Evolutionary conservation across 2,113 vertebrate genomes (phyloP).

Genomic region (Limanda limanda): DNA sequence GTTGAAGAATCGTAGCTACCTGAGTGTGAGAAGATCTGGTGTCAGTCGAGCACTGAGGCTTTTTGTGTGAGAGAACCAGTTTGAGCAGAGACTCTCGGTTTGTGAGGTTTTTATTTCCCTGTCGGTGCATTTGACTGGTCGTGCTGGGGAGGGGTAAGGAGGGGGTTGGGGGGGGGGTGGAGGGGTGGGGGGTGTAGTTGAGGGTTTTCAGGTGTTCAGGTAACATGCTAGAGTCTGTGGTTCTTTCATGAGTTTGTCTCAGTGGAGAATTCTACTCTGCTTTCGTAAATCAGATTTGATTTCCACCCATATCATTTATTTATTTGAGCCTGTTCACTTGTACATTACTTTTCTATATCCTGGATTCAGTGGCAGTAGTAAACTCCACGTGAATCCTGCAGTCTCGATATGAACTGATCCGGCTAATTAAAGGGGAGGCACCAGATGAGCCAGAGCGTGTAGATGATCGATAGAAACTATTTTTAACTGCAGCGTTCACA

Average conservation of each 20-base stretch:
- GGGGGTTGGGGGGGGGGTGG: not conserved
- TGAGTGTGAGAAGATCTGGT: not conserved
- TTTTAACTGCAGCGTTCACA: conserved; percentile 5
- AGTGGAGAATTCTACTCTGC: no score
- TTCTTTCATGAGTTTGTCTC: no score
- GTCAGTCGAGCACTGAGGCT: conserved; percentile 6
- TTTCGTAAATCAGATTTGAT: no score
- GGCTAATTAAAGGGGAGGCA: not conserved
- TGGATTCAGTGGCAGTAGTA: no score
- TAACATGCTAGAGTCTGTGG: not conserved
- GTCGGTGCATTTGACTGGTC: conserved; percentile 28
- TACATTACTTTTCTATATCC: no score
- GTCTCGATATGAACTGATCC: not conserved
- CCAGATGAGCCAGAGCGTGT: not conserved
- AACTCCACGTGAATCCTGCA: no score
- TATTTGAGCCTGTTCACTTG: no score
- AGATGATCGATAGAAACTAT: not conserved
- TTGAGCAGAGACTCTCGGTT: not conserved
- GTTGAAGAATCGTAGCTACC: not conserved
- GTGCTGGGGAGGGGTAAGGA: conserved; percentile 12
- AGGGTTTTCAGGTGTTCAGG: not conserved
- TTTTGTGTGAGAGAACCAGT: not conserved
- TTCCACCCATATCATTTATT: no score
- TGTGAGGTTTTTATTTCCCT: conserved; percentile 49
- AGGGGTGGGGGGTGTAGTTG: no score